phyloP scores from a whole-genome alignment of 2,888 invertebrate species.

The Aleiodes leptofemur region DNA sequence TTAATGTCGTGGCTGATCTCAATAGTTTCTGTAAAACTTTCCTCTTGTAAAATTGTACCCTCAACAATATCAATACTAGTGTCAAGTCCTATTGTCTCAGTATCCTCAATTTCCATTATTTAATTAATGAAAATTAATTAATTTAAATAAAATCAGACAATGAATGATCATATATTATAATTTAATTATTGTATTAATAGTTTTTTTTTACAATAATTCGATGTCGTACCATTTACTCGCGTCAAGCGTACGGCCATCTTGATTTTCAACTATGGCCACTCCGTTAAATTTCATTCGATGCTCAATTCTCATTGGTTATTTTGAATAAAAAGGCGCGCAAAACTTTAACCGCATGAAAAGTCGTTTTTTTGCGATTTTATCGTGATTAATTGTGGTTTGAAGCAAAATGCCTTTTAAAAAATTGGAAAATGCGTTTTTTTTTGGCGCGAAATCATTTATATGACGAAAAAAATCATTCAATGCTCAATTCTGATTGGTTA shows the following conservation, averaged over 20 bases:
- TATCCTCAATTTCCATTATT: conserved; percentile 23
- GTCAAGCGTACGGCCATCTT: conserved; percentile 56
- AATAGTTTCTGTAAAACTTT: neutral
- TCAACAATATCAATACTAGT: conserved; percentile 15
- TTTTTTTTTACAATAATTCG: conserved; percentile 37
- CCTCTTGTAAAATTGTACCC: neutral
- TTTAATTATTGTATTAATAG: neutral
- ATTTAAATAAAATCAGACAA: neutral
- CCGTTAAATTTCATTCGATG: conserved; percentile 23
- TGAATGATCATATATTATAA: conserved; percentile 30
- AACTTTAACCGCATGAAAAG: neutral
- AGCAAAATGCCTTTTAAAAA: too few species aligned
- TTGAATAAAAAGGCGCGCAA: conserved; percentile 29
- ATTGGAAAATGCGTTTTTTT: too few species aligned
- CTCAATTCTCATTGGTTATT: conserved; percentile 46
- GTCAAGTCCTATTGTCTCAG: neutral
- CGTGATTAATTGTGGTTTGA: too few species aligned
- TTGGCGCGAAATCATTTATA: too few species aligned
- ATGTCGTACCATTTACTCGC: conserved; percentile 38
- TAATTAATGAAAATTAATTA: neutral
- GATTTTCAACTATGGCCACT: conserved; percentile 43
- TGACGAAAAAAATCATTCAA: conserved; percentile 7
- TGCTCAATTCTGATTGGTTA: conserved; percentile 47
- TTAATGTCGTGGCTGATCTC: conserved; percentile 7
- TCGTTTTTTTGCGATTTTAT: neutral